Evolutionary conservation across 2,888 invertebrate species (phyloP), one percentile per base, ranked within the genome.

Genomic region (Acanthacorydalis orientalis): DNA sequence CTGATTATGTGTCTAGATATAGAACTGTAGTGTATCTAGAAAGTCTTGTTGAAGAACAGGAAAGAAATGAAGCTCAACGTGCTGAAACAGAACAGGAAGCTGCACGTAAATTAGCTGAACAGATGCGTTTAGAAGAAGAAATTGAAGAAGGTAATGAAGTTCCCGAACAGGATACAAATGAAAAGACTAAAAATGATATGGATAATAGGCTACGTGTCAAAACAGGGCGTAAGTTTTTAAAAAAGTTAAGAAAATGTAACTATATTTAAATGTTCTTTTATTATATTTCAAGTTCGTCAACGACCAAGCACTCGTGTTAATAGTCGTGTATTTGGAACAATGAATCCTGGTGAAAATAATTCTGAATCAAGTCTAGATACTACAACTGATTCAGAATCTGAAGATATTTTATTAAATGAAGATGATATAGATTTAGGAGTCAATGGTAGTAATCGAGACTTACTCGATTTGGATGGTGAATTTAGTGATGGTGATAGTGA

Each of bases 1-100:
- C 83, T 37, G 80, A 84, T 57, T 98, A 95, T 68, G 82, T 96
- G 54, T 69, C 83, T 46, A 80, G 91, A 48, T 83, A 90, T 62
- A 81, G 95, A 46, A 88, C 90, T 57, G 75, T 95, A 42, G 82
- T 89, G 54, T 89, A 88, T 49, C 69, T 98, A 46, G 91, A 92
- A 59, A 83, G 85, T 49, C 81, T 87, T 57, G 78, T 92, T 55
- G 83, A 84, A 53, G 82, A 91, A 52, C 73, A 85, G 31, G 86
- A 90, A 58, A 74, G 77, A 50, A 71, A 73, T 0, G 89, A 92
- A 60, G 76, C 82, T 15, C 84, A 88, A 67, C 77, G 82, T 50
- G 77, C 80, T 44, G 80, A 82, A 61, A 81, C 80, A 57, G 77
- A 80, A 61, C 76, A 78, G 55, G 69, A 73, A 9, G 68, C 72